phyloP scores from a whole-genome alignment of 2,113 vertebrate species.

The Cranoglanis bouderius region DNA sequence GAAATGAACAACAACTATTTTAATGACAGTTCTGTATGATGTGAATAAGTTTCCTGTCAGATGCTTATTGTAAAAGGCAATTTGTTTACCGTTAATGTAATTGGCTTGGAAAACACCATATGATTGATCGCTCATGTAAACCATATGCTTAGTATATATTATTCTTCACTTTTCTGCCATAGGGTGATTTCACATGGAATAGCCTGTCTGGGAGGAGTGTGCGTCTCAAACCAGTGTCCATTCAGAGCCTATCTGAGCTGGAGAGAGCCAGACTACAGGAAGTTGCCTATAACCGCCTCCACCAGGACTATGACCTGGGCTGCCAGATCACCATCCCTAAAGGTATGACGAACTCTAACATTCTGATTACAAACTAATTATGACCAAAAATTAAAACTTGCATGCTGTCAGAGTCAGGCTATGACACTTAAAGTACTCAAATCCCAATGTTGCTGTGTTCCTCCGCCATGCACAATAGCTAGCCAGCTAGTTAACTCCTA shows the following conservation, averaged over 20 bases:
- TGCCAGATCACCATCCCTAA: conserved; percentile 97
- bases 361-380: not conserved
- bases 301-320: conserved; percentile 88
- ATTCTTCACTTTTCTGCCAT: conserved; percentile 1
- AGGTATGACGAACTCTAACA: conserved; percentile 73
- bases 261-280: conserved; percentile 93
- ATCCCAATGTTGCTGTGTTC: not conserved
- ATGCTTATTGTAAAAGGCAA: not conserved
- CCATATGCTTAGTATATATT: not conserved
- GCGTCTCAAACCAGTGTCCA: conserved; percentile 86
- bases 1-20: not conserved
- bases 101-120: not conserved
- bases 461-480: not conserved
- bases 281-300: conserved; percentile 88
- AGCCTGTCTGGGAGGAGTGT: conserved; percentile 87
- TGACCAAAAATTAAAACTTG: not conserved
- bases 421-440: not conserved
- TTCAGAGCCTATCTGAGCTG: conserved; percentile 94
- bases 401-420: not conserved
- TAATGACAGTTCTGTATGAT: not conserved
- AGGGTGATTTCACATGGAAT: conserved; percentile 97
- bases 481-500: not conserved
- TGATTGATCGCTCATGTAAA: not conserved
- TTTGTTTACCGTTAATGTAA: not conserved
- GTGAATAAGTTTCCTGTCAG: not conserved